Base-by-base conservation (phyloP, 2,888 invertebrate species). In the Invenusta paracnida region DNA sequence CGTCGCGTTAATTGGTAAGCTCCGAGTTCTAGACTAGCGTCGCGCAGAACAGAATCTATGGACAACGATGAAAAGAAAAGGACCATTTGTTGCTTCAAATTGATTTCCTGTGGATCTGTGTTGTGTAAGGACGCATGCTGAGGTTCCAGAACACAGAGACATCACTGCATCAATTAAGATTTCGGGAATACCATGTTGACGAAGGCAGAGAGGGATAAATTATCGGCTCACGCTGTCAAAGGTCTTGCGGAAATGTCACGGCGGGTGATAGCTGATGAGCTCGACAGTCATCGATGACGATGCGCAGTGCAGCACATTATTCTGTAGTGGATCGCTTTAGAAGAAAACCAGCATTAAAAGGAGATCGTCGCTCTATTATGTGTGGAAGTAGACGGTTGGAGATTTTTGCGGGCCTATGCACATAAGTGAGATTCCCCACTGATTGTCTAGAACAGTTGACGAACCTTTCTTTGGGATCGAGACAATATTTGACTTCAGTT, bases 361-460 rank as follows among this genome's bases (percentile, higher is more conserved):
- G 29, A 30, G 82, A 82, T 30, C 5, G 11, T 27, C 82, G 82
- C 1, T 82, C 31, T 30, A 82, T 48, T 48, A 48, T 48, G 48
- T 48, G 48, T 48, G 48, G 48, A 48, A 48, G 48, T 48, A 48
- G 48, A 48, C 17, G 48, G 27, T 13, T 82, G 11, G 30, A 30
- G 82, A 82, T 29, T 82, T 82, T 82, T 82, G 82, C 82, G 2
- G 82, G n/a, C n/a, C 82, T 82, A 27, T 82, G 23, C 31, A 82
- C 82, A 82, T 82, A 29, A 27, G 82, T 30, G 23, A 82, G 31
- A 82, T 82, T 30, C 82, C 82, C 2, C 27, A 27, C 2, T 82
- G 82, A 73, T 73, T 73, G 73, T 73, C 73, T 13, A 73, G 73
- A 25, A 25, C 73, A 5, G 11, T 73, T 73, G 73, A 73, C 27